phyloP scores from a whole-genome alignment of 2,888 invertebrate genomes.

The Linnaemya tessellans region DNA sequence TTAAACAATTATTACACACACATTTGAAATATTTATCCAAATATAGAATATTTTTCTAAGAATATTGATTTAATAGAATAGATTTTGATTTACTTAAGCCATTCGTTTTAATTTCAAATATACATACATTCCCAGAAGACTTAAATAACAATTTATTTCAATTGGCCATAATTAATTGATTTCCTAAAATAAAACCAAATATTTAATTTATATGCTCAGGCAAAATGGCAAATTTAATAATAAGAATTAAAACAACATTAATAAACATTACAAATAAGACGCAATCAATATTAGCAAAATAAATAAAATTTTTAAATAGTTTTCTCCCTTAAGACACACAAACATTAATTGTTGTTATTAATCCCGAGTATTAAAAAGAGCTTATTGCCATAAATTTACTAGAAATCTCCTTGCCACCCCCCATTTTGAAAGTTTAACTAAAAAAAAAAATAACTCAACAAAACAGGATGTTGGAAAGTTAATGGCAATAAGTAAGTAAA shows the following conservation, averaged over 20 bases:
- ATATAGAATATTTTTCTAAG: neutral
- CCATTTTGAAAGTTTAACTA: neutral
- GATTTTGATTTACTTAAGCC: conserved; percentile 23
- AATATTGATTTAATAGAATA: neutral
- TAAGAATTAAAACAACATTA: conserved; percentile 49
- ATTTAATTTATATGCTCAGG: conserved; percentile 52
- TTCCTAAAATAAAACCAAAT: conserved; percentile 44
- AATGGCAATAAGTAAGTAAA: conserved; percentile 11
- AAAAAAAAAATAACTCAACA: neutral
- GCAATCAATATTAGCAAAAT: neutral
- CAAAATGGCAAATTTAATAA: neutral
- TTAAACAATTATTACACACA: neutral
- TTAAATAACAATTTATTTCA: conserved; percentile 33
- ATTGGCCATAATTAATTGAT: conserved; percentile 67
- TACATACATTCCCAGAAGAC: conserved; percentile 16
- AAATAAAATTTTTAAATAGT: conserved; percentile 22
- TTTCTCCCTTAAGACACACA: conserved; percentile 30
- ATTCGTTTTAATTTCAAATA: conserved; percentile 15
- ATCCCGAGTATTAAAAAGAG: neutral
- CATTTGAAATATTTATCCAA: conserved; percentile 7
- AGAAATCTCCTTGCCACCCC: neutral
- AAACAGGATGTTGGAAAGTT: conserved; percentile 25
- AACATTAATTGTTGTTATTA: conserved; percentile 25
- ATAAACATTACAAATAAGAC: neutral
- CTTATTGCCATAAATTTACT: neutral